Evolutionary conservation across 37 sponge, comb jelly and placozoan species (phyloP), one percentile per base, ranked within the genome.

Genomic region (Theonella swinhoei): DNA sequence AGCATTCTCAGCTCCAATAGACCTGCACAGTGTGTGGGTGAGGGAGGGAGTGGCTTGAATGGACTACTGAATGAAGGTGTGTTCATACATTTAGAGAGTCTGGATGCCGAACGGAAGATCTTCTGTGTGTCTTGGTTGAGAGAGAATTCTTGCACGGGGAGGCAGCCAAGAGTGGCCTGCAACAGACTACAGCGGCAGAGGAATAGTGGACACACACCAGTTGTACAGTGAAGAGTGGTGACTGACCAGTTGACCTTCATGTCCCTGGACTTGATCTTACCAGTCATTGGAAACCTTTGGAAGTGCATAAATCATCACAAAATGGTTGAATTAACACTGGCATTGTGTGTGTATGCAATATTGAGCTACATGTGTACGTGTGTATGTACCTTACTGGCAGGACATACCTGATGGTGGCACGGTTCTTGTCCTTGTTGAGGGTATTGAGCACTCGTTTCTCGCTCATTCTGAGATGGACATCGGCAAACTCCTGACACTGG

Each of bases 201-300:
- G 14, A 14, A 47, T 7, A 47, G 54, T 17, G 7, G 54, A 47
- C 11, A 14, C 14, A 47, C 54, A 47, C 14, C 7, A 47, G 54
- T 7, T 47, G 54, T 47, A 14, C 14, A n/a, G 54, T 47, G 11
- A 47, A 14, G 7, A 14, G 11, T 47, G 14, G 11, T 17, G 54
- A 33, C 83, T 69, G 64, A 96, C 96, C 98, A 95, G 80, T 93
- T 95, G 20, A 97, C 93, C 84, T 99, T 99, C 99, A 99, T 99
- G 63, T 91, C 92, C 32, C 84, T 89, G 30, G 95, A 73, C 70
- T 99, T 99, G 42, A 99, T 95, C 70, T 92, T 97, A 0, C 94
- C 97, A 41, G 59, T 76, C 85, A 95, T 87, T 63, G 97, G 97
- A 76, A 83, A 96, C 64, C 96, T 95, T 61, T 36, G 72, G 4